phyloP scores from a whole-genome alignment of 2,113 vertebrate genomes.

The Synodontis membranacea region DNA sequence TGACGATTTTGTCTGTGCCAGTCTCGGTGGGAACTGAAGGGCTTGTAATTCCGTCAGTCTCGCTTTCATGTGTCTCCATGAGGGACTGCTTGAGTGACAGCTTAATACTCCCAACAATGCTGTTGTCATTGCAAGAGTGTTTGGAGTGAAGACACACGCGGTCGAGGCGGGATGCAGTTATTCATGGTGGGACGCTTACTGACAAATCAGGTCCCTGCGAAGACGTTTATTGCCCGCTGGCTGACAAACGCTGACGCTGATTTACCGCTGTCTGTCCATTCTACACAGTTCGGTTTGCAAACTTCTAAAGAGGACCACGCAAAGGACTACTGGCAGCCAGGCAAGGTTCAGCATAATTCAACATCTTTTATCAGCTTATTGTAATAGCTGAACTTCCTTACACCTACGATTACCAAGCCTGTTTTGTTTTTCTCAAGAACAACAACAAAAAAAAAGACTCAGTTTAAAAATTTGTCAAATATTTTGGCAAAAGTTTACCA shows the following conservation, averaged over 20 bases:
- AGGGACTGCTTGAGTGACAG: constrained; percentile 50
- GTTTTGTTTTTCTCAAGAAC: too few relatives aligned
- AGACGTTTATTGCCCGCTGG: constrained; percentile 43
- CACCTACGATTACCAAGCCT: not conserved
- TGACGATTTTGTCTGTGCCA: constrained; percentile 45
- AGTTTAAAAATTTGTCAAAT: not conserved
- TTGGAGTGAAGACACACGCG: constrained; percentile 36
- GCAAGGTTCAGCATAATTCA: not conserved
- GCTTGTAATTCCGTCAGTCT: constrained; percentile 51
- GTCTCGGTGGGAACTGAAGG: constrained; percentile 42
- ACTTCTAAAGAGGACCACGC: constrained; percentile 7
- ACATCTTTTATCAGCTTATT: not conserved
- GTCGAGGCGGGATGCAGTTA: constrained; percentile 33
- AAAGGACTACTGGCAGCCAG: not conserved
- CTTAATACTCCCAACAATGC: constrained; percentile 51
- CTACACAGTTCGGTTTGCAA: constrained; percentile 4
- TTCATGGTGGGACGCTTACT: constrained; percentile 42
- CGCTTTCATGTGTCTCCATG: constrained; percentile 39
- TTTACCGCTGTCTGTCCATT: constrained; percentile 42
- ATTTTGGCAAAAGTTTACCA: not conserved
- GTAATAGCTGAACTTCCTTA: not conserved
- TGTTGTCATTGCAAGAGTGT: constrained; percentile 41
- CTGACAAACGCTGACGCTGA: constrained; percentile 41
- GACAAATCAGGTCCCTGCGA: constrained; percentile 40
- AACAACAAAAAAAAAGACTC: too few relatives aligned